Conservation (phyloP, 2,888 invertebrate species). For the Caradrina kadenii region DNA sequence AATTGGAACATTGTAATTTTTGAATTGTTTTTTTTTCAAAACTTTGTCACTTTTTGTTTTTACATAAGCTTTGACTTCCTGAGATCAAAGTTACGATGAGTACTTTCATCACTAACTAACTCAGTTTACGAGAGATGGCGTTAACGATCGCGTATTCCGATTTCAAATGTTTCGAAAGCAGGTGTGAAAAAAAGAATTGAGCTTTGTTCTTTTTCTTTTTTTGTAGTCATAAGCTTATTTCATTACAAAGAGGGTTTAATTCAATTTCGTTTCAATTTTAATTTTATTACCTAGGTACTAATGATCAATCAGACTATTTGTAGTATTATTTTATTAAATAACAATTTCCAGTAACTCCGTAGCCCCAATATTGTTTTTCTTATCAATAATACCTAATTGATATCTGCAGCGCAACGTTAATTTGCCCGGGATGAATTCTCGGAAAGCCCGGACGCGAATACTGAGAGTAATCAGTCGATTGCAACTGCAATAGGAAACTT, state of each 20-base stretch:
- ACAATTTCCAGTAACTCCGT: conserved; percentile 16
- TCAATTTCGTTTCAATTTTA: too few species aligned
- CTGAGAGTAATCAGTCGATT: conserved; percentile 2
- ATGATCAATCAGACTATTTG: not conserved
- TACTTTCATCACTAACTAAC: conserved; percentile 4
- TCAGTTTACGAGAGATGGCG: conserved; percentile 50
- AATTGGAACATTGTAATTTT: not conserved
- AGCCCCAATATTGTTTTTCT: conserved; percentile 12
- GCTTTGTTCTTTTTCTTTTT: too few species aligned
- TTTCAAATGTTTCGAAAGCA: not conserved
- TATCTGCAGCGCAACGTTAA: conserved; percentile 33
- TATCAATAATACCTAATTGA: conserved; percentile 6
- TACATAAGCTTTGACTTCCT: not conserved
- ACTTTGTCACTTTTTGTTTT: not conserved
- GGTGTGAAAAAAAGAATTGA: too few species aligned
- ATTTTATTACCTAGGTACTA: too few species aligned
- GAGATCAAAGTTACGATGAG: not conserved
- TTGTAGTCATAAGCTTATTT: not conserved
- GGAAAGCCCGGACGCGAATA: conserved; percentile 20
- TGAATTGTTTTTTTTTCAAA: not conserved
- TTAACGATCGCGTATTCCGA: conserved; percentile 10
- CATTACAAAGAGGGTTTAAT: not conserved
- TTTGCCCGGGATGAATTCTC: conserved; percentile 37
- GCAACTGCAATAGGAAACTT: conserved; percentile 13
- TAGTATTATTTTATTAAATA: conserved; percentile 3